Base-by-base conservation (phyloP, 2,888 invertebrate species). In the Epirrhoe tristata region DNA sequence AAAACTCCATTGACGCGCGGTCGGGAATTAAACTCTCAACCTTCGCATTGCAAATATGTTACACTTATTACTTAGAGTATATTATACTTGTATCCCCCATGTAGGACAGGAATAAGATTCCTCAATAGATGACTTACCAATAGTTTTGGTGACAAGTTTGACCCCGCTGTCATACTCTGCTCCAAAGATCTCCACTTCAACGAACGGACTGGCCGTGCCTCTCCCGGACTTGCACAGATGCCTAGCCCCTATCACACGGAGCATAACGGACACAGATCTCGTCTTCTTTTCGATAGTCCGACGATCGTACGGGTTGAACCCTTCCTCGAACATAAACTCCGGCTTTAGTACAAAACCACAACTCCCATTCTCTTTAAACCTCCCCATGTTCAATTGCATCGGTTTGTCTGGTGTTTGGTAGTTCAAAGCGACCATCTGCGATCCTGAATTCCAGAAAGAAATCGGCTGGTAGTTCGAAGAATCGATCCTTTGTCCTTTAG, bases 381-480 rank as follows among this genome's bases (percentile, higher is more conserved):
- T 97, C 0, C 98, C 98, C 83, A 97, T 96, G 89, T 99, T 99
- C 8, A 99, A 84, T 88, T 99, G 99, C 99, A 99, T 99, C 10
- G 98, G 95, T 81, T 97, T 97, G 85, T 99, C 99, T 69, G 96
- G 95, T 0, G 99, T 99, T 89, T 99, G 99, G 88, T 98, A 99
- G 90, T 99, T 99, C 4, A 99, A 92, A 0, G 99, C 99, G 0
- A 98, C 97, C 98, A 99, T 98, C 89, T 99, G 99, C 55, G 97
- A 98, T 0, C 99, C 99, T 10, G 96, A 95, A 86, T 98, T 98
- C 99, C 99, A 99, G 91, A 99, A 96, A 1, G 97, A 96, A 6
- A 98, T 94, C 0, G 99, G 99, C 91, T 97, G 97, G 87, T 98
- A 99, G 92, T 99, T 99, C 0, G 99, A 98, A 0, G 99, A 99